These are phyloP conservation scores for Carettochelys insculpta DNA, from an alignment of 2,113 vertebrate species.

Conservation along the genomic window DNA sequence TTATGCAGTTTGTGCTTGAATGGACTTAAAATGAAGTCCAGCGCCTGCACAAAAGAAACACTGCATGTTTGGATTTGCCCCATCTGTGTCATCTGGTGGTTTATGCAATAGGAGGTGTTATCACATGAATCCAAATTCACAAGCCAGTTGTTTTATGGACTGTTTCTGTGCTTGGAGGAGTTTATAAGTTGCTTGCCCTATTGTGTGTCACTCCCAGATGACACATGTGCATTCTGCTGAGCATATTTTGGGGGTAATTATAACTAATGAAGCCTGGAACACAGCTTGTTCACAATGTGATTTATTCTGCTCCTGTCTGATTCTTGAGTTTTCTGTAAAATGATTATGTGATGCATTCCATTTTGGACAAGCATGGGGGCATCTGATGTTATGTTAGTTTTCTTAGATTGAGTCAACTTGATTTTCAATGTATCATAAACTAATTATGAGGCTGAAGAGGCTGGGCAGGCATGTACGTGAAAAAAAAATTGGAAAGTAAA, in stretches of 20 bases:
- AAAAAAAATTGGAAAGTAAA: not conserved
- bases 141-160: conserved; percentile 97
- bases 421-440: conserved; percentile 44
- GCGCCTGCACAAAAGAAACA: conserved; percentile 88
- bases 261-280: conserved; percentile 93
- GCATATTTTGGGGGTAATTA: conserved; percentile 96
- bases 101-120: conserved; percentile 89
- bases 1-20: conserved; percentile 91
- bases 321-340: conserved; percentile 72
- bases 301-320: conserved; percentile 81
- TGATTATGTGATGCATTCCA: conserved; percentile 65
- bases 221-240: conserved; percentile 91
- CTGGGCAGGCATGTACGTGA: conserved; percentile 41
- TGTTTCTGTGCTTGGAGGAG: conserved; percentile 89
- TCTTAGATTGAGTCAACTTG: conserved; percentile 44
- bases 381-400: conserved; percentile 51
- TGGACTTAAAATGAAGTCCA: conserved; percentile 87
- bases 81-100: conserved; percentile 98
- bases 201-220: conserved; percentile 92
- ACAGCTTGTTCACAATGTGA: conserved; percentile 86
- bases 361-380: conserved; percentile 55
- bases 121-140: conserved; percentile 88
- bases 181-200: conserved; percentile 92
- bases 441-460: conserved; percentile 51
- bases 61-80: conserved; percentile 89